Conservation (phyloP, 2,797 vertebrate genomes). For the Crypturellus tataupa region DNA sequence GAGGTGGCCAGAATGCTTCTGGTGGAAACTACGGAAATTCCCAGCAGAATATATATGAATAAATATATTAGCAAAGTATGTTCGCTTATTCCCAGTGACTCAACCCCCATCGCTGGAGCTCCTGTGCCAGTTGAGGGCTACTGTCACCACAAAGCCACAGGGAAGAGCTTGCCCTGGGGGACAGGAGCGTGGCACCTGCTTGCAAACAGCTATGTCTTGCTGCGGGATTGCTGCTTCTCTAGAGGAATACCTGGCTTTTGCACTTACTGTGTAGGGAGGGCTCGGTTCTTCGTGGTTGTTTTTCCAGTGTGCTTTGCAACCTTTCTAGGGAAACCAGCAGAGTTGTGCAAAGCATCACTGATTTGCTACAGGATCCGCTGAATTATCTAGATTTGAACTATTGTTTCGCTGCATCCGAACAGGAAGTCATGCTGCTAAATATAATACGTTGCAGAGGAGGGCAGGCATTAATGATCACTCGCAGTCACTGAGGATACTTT, state of each 20-base stretch:
- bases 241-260: neutral
- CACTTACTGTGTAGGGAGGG: neutral
- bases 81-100: no score
- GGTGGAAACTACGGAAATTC: no score
- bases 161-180: neutral
- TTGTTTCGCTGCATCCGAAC: neutral
- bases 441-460: neutral
- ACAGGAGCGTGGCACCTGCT: neutral
- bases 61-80: no score
- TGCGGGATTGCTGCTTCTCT: neutral
- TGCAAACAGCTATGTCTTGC: neutral
- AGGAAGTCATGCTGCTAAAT: neutral
- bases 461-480: neutral
- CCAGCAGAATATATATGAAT: no score
- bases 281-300: neutral
- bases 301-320: neutral
- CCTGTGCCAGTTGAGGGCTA: neutral
- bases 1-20: no score
- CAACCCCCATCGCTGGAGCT: neutral
- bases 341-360: neutral
- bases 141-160: neutral
- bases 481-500: neutral
- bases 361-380: neutral
- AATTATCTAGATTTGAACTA: neutral
- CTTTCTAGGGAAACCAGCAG: neutral